Conservation (phyloP, 1,140 invertebrate genomes). For the Homarus americanus region DNA sequence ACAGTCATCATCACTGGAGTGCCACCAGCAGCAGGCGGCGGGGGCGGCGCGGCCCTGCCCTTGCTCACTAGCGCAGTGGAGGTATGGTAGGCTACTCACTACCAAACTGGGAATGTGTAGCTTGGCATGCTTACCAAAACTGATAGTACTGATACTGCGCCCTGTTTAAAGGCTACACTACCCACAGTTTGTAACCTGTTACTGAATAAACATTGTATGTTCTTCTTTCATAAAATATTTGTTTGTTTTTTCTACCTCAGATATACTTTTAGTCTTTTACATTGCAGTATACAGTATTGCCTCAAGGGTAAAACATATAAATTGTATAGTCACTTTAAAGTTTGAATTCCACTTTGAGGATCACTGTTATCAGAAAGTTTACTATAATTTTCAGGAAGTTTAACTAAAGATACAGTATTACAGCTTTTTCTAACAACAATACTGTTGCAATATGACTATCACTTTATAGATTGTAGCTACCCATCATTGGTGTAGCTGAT, state of each 20-base stretch:
- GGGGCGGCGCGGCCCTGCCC: slow-evolving; percentile 65
- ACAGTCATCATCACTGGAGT: slow-evolving; percentile 15
- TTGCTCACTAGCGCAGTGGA: slow-evolving; percentile 70
- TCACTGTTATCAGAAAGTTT: too few relatives aligned
- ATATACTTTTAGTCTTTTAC: too few relatives aligned
- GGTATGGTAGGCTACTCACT: slow-evolving; percentile 18
- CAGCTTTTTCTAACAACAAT: too few relatives aligned
- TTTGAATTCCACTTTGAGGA: too few relatives aligned
- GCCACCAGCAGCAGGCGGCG: slow-evolving; percentile 19
- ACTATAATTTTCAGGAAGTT: too few relatives aligned
- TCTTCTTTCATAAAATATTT: slow-evolving; percentile 52
- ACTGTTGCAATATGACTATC: too few relatives aligned
- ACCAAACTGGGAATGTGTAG: not conserved
- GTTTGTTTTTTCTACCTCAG: slow-evolving; percentile 4
- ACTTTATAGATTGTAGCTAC: too few relatives aligned
- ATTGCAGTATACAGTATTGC: too few relatives aligned
- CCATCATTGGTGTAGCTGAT: too few relatives aligned
- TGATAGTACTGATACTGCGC: slow-evolving; percentile 61
- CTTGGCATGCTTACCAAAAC: slow-evolving; percentile 30
- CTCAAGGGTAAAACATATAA: too few relatives aligned
- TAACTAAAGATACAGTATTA: too few relatives aligned
- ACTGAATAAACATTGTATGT: slow-evolving; percentile 70
- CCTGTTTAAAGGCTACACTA: slow-evolving; percentile 67
- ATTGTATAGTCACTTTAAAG: too few relatives aligned
- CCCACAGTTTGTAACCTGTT: slow-evolving; percentile 73